phyloP scores from a whole-genome alignment of 2,113 vertebrate genomes.

The Galeopterus variegatus region DNA sequence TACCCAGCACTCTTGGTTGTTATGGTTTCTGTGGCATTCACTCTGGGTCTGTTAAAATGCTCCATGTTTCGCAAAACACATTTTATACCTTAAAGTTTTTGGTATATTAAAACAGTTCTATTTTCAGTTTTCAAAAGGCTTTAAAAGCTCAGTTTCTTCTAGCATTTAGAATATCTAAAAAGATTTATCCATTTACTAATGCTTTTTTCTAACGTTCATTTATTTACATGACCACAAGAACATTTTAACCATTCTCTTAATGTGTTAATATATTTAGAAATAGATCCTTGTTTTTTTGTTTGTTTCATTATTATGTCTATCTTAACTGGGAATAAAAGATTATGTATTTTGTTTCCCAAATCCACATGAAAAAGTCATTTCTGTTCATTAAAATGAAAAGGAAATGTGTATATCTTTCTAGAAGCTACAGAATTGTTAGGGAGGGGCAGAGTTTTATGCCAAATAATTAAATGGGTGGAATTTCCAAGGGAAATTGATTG shows the following conservation, averaged over 20 bases:
- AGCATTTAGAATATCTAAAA: constrained; percentile 1
- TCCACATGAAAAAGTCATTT: constrained; percentile 16
- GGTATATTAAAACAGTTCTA: constrained; percentile 10
- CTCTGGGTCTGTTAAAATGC: background rate
- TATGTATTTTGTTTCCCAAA: constrained; percentile 61
- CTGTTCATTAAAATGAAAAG: background rate
- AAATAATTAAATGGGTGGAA: background rate
- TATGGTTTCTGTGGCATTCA: background rate
- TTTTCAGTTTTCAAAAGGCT: constrained; percentile 63
- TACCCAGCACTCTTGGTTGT: accelerated
- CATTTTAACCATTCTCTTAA: constrained; percentile 11
- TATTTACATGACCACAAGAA: constrained; percentile 37
- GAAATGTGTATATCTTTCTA: background rate
- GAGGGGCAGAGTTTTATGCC: background rate
- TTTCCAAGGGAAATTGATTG: background rate
- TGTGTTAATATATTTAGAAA: constrained; percentile 59
- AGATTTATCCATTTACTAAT: background rate
- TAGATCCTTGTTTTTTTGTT: constrained; percentile 42
- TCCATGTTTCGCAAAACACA: background rate
- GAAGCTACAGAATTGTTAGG: background rate
- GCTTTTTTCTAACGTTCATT: constrained; percentile 31
- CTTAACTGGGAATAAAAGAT: constrained; percentile 70
- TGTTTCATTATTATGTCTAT: constrained; percentile 68
- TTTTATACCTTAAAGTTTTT: background rate
- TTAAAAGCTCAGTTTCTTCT: background rate